These are phyloP conservation scores for Gymnopithys bicolor DNA, from an alignment of 2,797 vertebrate species.

Conservation along the genomic window DNA sequence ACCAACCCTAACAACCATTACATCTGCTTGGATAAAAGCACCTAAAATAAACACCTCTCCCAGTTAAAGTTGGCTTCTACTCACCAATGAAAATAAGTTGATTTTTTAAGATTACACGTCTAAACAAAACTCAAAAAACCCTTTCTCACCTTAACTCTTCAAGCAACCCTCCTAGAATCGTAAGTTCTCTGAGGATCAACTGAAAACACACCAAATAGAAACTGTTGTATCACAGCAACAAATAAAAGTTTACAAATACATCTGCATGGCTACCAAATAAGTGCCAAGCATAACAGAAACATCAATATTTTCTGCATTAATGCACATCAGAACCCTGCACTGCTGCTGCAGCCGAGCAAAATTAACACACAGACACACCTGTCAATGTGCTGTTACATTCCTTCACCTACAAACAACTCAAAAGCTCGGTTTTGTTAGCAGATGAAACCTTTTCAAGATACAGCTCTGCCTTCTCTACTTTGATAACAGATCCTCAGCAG, in stretches of 20 bases:
- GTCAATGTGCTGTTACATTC: not conserved
- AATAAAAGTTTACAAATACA: not conserved
- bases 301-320: not conserved
- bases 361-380: not conserved
- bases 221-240: not conserved
- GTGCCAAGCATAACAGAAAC: not conserved
- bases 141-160: not conserved
- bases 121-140: not conserved
- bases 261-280: not conserved
- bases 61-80: not conserved
- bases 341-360: not conserved
- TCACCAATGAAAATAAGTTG: not conserved
- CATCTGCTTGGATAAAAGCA: not conserved
- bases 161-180: not conserved
- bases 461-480: not conserved
- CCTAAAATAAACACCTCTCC: not conserved
- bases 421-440: not conserved
- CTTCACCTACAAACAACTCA: not conserved
- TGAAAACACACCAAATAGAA: not conserved
- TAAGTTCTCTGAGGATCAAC: not conserved
- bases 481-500: not conserved
- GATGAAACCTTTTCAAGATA: not conserved
- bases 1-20: not conserved
- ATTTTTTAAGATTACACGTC: not conserved
- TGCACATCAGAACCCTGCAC: fast-evolving